These are phyloP conservation scores for Pammene fasciana DNA, from an alignment of 2,888 invertebrate species.

Conservation along the genomic window DNA sequence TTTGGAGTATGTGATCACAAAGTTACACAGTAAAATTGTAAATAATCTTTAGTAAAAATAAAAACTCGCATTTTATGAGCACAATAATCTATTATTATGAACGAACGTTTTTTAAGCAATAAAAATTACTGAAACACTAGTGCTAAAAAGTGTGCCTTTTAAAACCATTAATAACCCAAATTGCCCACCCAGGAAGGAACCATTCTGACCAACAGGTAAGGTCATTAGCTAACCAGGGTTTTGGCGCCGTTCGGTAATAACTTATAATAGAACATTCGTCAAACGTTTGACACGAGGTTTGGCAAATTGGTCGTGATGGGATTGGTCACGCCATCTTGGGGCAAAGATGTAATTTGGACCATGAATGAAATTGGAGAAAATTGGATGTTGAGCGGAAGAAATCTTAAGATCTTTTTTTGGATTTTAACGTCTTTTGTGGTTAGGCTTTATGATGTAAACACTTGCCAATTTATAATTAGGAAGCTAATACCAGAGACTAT, in stretches of 20 bases:
- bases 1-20: too few species aligned
- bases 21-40: not conserved
- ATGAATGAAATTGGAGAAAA: slow-evolving; percentile 6
- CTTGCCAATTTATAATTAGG: too few species aligned
- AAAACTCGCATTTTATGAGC: too few species aligned
- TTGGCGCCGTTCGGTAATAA: slow-evolving; percentile 42
- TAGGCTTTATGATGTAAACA: too few species aligned
- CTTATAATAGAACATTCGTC: slow-evolving; percentile 52
- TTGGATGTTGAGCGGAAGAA: slow-evolving; percentile 7
- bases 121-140: not conserved
- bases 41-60: too few species aligned
- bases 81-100: too few species aligned
- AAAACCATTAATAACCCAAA: slow-evolving; percentile 44
- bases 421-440: not conserved
- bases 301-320: slow-evolving; percentile 58
- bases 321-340: slow-evolving; percentile 50
- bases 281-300: slow-evolving; percentile 60
- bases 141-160: slow-evolving; percentile 21
- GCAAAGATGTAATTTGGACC: slow-evolving; percentile 52
- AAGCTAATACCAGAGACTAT: too few species aligned
- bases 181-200: slow-evolving; percentile 57
- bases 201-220: slow-evolving; percentile 54
- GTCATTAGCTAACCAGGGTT: slow-evolving; percentile 45
- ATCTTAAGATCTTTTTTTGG: not conserved
- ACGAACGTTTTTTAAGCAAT: not conserved